A percentile compares a stretch with the other conserved stretches of the same genome.
These are phyloP conservation scores for Sinonovacula constricta DNA, from an alignment of 1,140 invertebrate species.

Conservation along the genomic window DNA sequence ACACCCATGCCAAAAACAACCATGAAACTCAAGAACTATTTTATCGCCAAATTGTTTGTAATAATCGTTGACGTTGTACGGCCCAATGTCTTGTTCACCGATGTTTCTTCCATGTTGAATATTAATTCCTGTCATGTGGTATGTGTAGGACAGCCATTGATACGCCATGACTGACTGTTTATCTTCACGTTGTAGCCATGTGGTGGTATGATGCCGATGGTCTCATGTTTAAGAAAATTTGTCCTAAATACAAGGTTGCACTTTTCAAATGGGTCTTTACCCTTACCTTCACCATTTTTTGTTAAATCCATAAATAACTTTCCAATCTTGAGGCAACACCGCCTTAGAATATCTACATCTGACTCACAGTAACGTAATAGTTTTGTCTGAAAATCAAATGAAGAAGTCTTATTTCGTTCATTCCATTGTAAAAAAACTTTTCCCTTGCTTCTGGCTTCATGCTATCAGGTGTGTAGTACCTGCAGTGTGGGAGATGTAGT, in stretches of 20 bases:
- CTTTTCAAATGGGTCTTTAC: conserved; percentile 47
- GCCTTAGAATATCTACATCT: conserved; percentile 47
- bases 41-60: conserved; percentile 6
- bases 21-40: conserved; percentile 56
- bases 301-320: conserved; percentile 43
- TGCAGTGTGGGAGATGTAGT: not conserved
- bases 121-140: not conserved
- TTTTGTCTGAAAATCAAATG: conserved; percentile 23
- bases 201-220: conserved; percentile 33
- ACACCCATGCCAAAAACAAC: conserved; percentile 62
- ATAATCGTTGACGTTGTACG: conserved; percentile 47
- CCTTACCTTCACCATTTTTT: not conserved
- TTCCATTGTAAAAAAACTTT: conserved; percentile 33
- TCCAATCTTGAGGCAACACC: conserved; percentile 39
- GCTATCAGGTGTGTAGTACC: conserved; percentile 12
- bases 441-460: conserved; percentile 12
- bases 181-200: conserved; percentile 35
- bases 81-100: conserved; percentile 25
- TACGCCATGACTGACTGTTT: conserved; percentile 41
- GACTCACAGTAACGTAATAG: conserved; percentile 10
- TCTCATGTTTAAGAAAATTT: conserved; percentile 21
- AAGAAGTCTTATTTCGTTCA: not conserved
- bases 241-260: conserved; percentile 42
- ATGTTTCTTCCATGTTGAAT: conserved; percentile 51
- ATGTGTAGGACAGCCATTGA: conserved; percentile 28